phyloP scores from a whole-genome alignment of 1,140 invertebrate genomes.

The Drosophila kepulauana region DNA sequence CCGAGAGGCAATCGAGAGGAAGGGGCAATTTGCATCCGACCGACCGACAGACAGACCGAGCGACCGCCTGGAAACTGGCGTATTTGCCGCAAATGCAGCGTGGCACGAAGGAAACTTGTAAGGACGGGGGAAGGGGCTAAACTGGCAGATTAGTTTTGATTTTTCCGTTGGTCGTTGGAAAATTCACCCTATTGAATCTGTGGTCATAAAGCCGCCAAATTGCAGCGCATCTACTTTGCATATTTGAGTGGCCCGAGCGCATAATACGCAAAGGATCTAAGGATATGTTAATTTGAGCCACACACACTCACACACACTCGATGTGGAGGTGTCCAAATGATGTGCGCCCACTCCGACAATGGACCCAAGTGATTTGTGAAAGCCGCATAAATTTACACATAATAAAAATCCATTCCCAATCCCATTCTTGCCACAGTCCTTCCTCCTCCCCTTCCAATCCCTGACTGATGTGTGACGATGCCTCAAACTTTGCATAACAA shows the following conservation, averaged over 20 bases:
- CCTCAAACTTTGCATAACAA: conserved; percentile 75
- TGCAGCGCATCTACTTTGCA: conserved; percentile 78
- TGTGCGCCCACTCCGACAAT: conserved; percentile 67
- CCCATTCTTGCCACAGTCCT: neutral
- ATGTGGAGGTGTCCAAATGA: conserved; percentile 60
- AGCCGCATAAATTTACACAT: conserved; percentile 73
- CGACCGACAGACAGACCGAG: conserved; percentile 17
- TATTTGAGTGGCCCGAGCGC: conserved; percentile 75
- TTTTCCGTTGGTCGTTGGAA: conserved; percentile 61
- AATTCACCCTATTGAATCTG: conserved; percentile 73
- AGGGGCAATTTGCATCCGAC: conserved; percentile 65
- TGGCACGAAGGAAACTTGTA: conserved; percentile 2
- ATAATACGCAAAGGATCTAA: conserved; percentile 63
- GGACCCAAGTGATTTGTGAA: conserved; percentile 77
- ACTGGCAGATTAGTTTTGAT: conserved; percentile 83
- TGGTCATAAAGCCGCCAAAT: conserved; percentile 78
- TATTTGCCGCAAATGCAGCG: conserved; percentile 5
- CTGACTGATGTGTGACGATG: conserved; percentile 32
- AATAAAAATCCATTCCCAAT: conserved; percentile 38
- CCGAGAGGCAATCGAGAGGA: conserved; percentile 1
- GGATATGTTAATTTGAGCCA: conserved; percentile 77
- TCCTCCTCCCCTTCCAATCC: conserved; percentile 21
- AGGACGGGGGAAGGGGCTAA: conserved; percentile 52
- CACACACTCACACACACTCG: conserved; percentile 17
- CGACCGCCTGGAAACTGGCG: neutral